Evolutionary conservation across 2,797 vertebrate genomes (phyloP), one percentile per base, ranked within the genome.

Genomic region (Oryzias dopingdopingensis): DNA sequence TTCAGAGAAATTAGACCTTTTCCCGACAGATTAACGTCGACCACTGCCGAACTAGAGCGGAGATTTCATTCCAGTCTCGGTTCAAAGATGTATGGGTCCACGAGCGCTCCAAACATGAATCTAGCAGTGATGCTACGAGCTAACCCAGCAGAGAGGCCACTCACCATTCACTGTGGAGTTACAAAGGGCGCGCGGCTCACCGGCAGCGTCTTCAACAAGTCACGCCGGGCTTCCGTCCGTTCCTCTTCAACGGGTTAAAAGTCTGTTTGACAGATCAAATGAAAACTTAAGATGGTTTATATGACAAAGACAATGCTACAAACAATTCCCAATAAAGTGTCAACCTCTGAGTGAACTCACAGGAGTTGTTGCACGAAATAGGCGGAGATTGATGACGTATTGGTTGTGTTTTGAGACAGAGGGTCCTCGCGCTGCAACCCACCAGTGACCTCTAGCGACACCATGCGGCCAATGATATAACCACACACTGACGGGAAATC

Each of bases 341-440:
- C 85, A 75, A 67, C 55, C 63, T 47, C 63, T 49, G 49, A 67
- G 47, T 51, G 49, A 59, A 49, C 45, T 50, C 56, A 14, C 18
- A 65, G 64, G 49, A 44, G 43, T 37, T 76, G 73, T 78, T 76
- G 78, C 82, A 79, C 75, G 84, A 86, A 89, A 82, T 65, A 80
- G 49, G 79, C 56, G 62, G 64, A 32, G 56, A 48, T 14, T 49
- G n/a, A 62, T 90, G 91, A 92, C 90, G 90, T 87, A 37, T 24
- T 58, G 16, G 23, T 37, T 42, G 42, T 61, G 79, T 77, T 80
- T 74, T 76, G 61, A 70, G 78, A 64, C 12, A 12, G 32, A 74
- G 63, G 60, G 69, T 73, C 65, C 78, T 57, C 44, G 32, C 15
- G 6, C 2, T 1, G 37, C 59, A 72, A 59, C 58, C 65, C 80